Base-by-base conservation (phyloP, 2,888 invertebrate genomes). In the Papilio protenor region DNA sequence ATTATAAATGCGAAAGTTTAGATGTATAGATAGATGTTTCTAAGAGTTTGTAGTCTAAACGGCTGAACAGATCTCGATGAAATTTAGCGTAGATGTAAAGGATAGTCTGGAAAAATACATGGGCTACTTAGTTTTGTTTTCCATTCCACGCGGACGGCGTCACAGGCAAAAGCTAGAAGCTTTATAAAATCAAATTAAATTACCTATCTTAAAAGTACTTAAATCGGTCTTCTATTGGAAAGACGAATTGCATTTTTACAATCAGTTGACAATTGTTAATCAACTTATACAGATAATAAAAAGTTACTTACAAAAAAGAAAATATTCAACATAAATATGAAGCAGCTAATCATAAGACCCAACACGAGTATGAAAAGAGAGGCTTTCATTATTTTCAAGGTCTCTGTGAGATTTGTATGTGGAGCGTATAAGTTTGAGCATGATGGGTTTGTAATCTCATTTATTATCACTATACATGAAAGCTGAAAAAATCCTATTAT, bases 401-500 rank as follows among this genome's bases (percentile, higher is more conserved):
- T 21, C 11, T 47, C 59, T 11, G 74, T 74, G 11, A 74, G 59
- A 23, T n/a, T 47, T 47, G 74, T 64, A 11, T 49, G 61, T 47
- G 47, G 27, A 27, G 27, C 47, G 27, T 74, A 74, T 6, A 74
- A 27, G 27, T 74, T n/a, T 27, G 74, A 2, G 45, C 74, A 74
- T 18, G 61, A 47, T 12, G 61, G 74, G 12, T 18, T 23, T 49
- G 47, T 61, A 8, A 74, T 23, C 45, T 47, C 74, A n/a, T 74
- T 47, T 47, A 74, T 74, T 18, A 74, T 59, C 12, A 64, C 21
- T 4, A 79, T 79, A 45, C 84, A 78, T 49, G 83, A 80, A 2
- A 87, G 79, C 89, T 88, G 80, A 74, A 85, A 85, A 64, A 27
- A 40, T 23, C 49, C 45, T 55, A 40, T 21, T 59, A 59, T 10